Evolutionary conservation across 1,140 invertebrate species (phyloP).

Genomic region (Dinoponera quadriceps): DNA sequence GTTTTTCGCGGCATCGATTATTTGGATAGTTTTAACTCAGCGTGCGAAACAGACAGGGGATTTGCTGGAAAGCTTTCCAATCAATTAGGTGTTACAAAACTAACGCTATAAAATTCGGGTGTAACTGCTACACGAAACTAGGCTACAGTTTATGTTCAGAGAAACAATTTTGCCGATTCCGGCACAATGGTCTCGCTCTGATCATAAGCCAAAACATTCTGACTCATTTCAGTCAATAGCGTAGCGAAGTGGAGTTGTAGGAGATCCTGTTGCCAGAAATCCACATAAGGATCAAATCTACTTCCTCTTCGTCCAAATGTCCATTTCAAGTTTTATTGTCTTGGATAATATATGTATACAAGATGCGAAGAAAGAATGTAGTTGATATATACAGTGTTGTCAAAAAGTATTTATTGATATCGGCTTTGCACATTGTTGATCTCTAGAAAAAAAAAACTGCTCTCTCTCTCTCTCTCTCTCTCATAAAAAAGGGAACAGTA

Average conservation of each 20-base stretch:
- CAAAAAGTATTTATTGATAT: background rate
- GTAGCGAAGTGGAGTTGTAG: slow-evolving; percentile 7
- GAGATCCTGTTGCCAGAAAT: too few species aligned
- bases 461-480: too few species aligned
- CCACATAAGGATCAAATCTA: background rate
- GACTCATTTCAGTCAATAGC: slow-evolving; percentile 40
- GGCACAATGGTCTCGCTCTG: slow-evolving; percentile 65
- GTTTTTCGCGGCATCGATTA: background rate
- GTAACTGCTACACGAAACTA: slow-evolving; percentile 21
- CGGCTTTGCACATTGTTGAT: background rate
- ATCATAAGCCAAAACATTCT: slow-evolving; percentile 59
- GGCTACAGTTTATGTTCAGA: slow-evolving; percentile 68
- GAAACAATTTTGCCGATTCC: slow-evolving; percentile 70
- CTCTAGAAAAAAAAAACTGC: background rate
- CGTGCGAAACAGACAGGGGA: background rate
- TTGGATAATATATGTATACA: background rate
- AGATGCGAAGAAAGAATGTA: background rate
- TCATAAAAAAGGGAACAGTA: background rate
- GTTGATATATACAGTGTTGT: background rate
- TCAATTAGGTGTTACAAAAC: slow-evolving; percentile 27
- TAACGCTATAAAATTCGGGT: slow-evolving; percentile 41
- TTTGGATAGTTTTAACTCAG: too few species aligned
- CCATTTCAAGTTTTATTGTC: background rate
- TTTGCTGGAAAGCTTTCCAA: slow-evolving; percentile 9
- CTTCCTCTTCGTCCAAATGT: background rate